These are phyloP conservation scores for Leucophenga montana DNA, from an alignment of 2,888 invertebrate species.

Conservation along the genomic window DNA sequence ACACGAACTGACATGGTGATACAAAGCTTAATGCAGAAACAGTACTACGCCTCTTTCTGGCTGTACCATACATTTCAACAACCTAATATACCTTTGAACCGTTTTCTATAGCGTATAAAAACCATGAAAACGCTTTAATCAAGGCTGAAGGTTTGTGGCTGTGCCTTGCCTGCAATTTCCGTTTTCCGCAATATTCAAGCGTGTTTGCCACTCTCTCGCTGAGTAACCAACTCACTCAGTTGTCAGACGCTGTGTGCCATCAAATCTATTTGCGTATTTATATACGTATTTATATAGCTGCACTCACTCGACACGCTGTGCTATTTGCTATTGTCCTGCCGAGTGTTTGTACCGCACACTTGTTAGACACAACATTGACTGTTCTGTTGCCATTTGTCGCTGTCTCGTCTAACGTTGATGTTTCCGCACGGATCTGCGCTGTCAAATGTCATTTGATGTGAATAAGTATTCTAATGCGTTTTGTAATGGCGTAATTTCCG, in stretches of 20 bases:
- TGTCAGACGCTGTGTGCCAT: conserved; percentile 19
- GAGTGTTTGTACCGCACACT: background rate
- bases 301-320: background rate
- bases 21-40: too few species aligned
- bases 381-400: background rate
- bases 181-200: conserved; percentile 19
- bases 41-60: too few species aligned
- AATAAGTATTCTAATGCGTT: conserved; percentile 50
- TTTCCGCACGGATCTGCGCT: conserved; percentile 29
- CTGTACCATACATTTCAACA: background rate
- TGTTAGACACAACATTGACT: background rate
- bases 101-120: background rate
- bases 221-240: conserved; percentile 7
- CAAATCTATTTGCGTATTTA: conserved; percentile 10
- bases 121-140: background rate
- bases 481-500: conserved; percentile 48
- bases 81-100: background rate
- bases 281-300: background rate
- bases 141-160: background rate
- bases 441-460: conserved; percentile 49
- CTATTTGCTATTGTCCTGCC: background rate
- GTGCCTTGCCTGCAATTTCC: conserved; percentile 24
- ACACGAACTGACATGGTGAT: too few species aligned
- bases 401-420: conserved; percentile 6
- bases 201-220: too few species aligned